These are phyloP conservation scores for Daboia siamensis DNA, from an alignment of 2,113 vertebrate species.

Conservation along the genomic window DNA sequence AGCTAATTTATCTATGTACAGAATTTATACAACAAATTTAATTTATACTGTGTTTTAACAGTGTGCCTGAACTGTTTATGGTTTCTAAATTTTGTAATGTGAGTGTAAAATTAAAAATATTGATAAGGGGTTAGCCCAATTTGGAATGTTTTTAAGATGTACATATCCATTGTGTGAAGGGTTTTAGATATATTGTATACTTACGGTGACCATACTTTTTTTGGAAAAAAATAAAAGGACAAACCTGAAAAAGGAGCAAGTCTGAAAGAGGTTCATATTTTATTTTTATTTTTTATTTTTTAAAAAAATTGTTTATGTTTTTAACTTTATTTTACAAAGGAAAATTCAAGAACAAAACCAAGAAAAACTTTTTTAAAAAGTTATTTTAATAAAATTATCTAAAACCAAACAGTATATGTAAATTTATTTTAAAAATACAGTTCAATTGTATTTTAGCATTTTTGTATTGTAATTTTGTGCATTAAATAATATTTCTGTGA, in stretches of 20 bases:
- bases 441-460: not conserved
- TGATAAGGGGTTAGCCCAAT: not conserved
- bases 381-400: not conserved
- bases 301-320: not conserved
- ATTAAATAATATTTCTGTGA: not conserved
- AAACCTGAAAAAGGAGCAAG: not conserved
- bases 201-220: not conserved
- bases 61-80: constrained; percentile 73
- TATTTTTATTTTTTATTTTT: not conserved
- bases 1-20: constrained; percentile 69
- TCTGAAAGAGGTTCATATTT: not conserved
- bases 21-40: constrained; percentile 68
- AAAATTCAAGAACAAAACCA: not conserved
- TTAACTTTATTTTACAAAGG: not conserved
- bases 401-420: not conserved
- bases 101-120: constrained; percentile 57
- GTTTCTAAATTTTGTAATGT: constrained; percentile 77
- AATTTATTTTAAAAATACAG: not conserved
- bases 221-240: not conserved
- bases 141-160: constrained; percentile 23
- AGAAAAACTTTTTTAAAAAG: not conserved
- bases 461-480: not conserved
- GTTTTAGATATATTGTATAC: constrained; percentile 8
- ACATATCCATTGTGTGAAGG: constrained; percentile 5
- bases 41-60: constrained; percentile 79